A percentile compares a stretch with the other conserved stretches of the same genome.
Evolutionary conservation across 2,113 vertebrate genomes (phyloP).

Genomic region (Rhinolophus sinicus): DNA sequence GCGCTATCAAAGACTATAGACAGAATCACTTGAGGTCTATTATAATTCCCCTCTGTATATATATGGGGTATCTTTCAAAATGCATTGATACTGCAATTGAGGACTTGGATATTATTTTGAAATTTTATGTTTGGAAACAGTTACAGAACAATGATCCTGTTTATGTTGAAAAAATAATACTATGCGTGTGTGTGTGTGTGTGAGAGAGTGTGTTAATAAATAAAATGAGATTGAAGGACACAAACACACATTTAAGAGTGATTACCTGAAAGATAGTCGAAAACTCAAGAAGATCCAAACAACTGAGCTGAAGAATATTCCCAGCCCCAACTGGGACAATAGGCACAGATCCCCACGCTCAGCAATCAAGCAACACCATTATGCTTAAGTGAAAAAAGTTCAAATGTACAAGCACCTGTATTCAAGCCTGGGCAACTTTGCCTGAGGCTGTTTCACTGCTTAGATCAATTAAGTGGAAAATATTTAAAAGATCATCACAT

Average conservation of each 20-base stretch:
- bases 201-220: background rate
- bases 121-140: constrained; percentile 38
- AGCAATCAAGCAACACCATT: constrained; percentile 44
- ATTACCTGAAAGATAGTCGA: background rate
- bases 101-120: background rate
- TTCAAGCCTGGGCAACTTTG: background rate
- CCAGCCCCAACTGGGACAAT: background rate
- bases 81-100: background rate
- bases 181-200: background rate
- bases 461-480: constrained; percentile 36
- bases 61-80: constrained; percentile 33
- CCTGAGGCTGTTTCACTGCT: background rate
- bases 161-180: background rate
- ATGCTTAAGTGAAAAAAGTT: background rate
- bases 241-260: background rate
- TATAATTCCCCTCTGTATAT: background rate
- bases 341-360: background rate
- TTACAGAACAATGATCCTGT: background rate
- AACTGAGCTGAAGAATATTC: background rate
- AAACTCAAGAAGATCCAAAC: background rate
- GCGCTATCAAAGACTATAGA: background rate
- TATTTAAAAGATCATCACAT: background rate
- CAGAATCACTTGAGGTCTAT: background rate
- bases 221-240: background rate
- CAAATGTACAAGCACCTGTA: background rate